Evolutionary conservation across 2,113 vertebrate species (phyloP), one percentile per base, ranked within the genome.

Genomic region (Rhinichthys klamathensis): DNA sequence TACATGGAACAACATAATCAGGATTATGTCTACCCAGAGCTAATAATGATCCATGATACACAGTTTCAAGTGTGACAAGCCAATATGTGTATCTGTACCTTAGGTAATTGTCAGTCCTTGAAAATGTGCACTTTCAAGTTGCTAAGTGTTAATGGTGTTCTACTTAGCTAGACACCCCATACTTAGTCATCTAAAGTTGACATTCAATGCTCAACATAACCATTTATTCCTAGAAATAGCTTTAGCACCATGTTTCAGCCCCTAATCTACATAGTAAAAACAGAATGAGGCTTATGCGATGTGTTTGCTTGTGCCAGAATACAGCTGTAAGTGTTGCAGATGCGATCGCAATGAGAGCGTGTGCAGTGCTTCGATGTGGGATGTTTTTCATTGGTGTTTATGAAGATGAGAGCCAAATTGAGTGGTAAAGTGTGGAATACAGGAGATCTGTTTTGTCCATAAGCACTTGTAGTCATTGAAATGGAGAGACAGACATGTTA

Each of bases 401-500:
- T 84, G 70, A 76, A 80, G 46, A 54, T 83, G 61, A 74, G 82
- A 74, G 38, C 16, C 21, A n/a, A 10, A 10, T 41, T 49, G 7
- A 78, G 30, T 27, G 41, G 58, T 54, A 58, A 63, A 16, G 3
- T 41, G 16, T 49, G 44, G 15, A 32, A 61, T 16, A 46, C n/a
- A 21, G 12, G 21, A 85, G 63, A 46, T 78, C 77, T 49, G 1
- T 27, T 82, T 67, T 82, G 63, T 69, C 69, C 58, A n/a, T 21
- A 32, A 79, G 32, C 82, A 84, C 69, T 74, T 69, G 54, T 84
- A 84, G 27, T 80, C 65, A 80, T 41, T 27, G 15, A 60, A 77
- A 76, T 77, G 60, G 51, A 88, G 63, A 77, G 63, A 58, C 49
- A 79, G 74, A 70, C 58, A 74, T 72, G 75, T 70, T 80, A 54